Evolutionary conservation across 1,140 invertebrate genomes (phyloP), one percentile per base, ranked within the genome.

Genomic region (Drosophila eugracilis): DNA sequence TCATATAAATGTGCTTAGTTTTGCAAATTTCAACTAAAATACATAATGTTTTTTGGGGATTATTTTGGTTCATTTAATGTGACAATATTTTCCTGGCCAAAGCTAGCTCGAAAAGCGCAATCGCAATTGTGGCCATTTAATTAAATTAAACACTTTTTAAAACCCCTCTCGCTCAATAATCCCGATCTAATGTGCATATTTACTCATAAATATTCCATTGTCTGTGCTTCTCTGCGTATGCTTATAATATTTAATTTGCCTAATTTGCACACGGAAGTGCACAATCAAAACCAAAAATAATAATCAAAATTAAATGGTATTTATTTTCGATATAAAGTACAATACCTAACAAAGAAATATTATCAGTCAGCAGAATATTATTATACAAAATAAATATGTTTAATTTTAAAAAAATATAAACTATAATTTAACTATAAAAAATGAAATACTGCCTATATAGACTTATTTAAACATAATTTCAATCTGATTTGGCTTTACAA

Each of bases 11-110:
- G 41, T 62, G 19, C 5, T 26, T 15, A 53, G 17, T 28, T 21
- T 28, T 50, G 15, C 30, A 45, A 44, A 50, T 65, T 34, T 3
- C 15, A 24, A 7, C 37, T 7, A 39, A 36, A 21, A 28, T 32
- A 49, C 17, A 50, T 32, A 24, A 34, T 50, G 58, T 44, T 65
- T 30, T 28, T 12, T 9, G 7, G 14, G 36, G 45, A 66, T 52
- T 41, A 63, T 42, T 42, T 42, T 14, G 19, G 28, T 44, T 55
- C 52, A 63, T 78, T 73, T 60, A 73, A 54, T 62, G 48, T 66
- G 34, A 48, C 26, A 70, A 58, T 42, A 66, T 57, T 52, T 42
- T 22, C 15, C 22, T 19, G 54, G 15, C 5, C 21, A 28, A 42
- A 26, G 37, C 41, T 37, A 12, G 10, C 34, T 48, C 32, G 9